Conservation (phyloP, 2,113 vertebrate species). For the Cricetomys ansorgei region DNA sequence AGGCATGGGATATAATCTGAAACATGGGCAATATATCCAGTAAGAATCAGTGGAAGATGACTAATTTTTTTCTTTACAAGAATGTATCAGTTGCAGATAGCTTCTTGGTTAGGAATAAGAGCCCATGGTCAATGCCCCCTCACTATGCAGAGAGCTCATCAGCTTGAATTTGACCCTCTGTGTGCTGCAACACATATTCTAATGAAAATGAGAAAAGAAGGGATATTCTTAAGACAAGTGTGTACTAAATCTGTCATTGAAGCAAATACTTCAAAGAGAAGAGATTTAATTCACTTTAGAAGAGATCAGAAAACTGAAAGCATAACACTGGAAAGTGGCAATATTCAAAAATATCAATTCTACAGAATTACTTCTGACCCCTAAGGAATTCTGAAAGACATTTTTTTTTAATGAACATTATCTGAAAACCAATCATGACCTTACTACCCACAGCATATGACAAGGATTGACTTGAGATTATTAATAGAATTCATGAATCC, state of each 20-base stretch:
- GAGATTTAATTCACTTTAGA: not conserved
- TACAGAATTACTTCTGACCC: not conserved
- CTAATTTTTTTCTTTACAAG: not conserved
- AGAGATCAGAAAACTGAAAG: not conserved
- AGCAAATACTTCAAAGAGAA: not conserved
- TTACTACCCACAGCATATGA: not conserved
- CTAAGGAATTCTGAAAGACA: not conserved
- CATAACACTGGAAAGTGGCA: not conserved
- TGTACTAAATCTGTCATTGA: not conserved
- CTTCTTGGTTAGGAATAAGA: not conserved
- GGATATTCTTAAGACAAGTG: not conserved
- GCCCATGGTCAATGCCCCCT: not conserved
- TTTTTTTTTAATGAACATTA: not conserved
- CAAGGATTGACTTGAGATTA: not conserved
- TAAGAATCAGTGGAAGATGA: not conserved
- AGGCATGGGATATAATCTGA: not conserved
- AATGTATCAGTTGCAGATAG: not conserved
- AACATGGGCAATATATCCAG: not conserved
- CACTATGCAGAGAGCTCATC: not conserved
- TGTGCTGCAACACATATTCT: not conserved
- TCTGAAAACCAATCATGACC: not conserved
- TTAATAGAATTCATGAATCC: not conserved
- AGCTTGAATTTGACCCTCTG: not conserved
- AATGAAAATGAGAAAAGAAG: not conserved
- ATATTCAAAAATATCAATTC: not conserved